Percentiles rank a stretch among this genome's conserved stretches.
Evolutionary conservation across 2,797 vertebrate species (phyloP).

Genomic region (Tympanoctomys barrerae): DNA sequence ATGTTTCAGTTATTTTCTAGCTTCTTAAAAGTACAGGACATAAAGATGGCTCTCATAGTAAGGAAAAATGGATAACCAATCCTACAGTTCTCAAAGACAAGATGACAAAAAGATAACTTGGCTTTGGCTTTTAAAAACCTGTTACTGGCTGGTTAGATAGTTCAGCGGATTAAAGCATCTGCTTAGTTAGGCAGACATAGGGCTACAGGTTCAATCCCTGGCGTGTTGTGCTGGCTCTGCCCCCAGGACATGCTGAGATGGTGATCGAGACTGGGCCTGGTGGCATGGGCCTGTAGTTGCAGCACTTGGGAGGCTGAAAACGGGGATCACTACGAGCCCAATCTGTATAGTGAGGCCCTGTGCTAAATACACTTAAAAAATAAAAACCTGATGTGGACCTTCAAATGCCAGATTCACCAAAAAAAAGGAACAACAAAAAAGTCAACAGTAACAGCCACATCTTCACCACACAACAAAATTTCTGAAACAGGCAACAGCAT

Average conservation of each 20-base stretch:
- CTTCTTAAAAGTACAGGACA: slow-evolving; percentile 56
- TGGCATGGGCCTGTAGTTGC: too few relatives aligned
- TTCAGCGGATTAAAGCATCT: too few relatives aligned
- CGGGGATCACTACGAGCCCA: too few relatives aligned
- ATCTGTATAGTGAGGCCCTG: too few relatives aligned
- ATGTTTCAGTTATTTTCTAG: slow-evolving; percentile 43
- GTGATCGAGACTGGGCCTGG: too few relatives aligned
- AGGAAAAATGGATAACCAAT: slow-evolving; percentile 28
- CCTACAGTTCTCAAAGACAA: slow-evolving; percentile 31
- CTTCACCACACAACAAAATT: slow-evolving; percentile 67
- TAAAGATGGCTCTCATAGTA: not conserved
- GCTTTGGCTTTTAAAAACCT: slow-evolving; percentile 79
- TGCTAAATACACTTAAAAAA: too few relatives aligned
- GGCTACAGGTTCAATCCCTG: too few relatives aligned
- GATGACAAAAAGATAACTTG: slow-evolving; percentile 53
- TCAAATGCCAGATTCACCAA: slow-evolving; percentile 72
- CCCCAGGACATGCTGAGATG: too few relatives aligned
- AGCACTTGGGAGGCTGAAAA: too few relatives aligned
- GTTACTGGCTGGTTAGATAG: not conserved
- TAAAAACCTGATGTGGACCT: not conserved
- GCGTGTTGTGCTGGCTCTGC: too few relatives aligned
- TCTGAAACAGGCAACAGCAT: not conserved
- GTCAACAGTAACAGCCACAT: slow-evolving; percentile 84
- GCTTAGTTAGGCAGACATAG: too few relatives aligned
- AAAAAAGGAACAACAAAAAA: slow-evolving; percentile 59